A percentile compares a stretch with the other conserved stretches of the same genome.
These are phyloP conservation scores for Hyles vespertilio DNA, from an alignment of 1,140 invertebrate genomes.

Conservation along the genomic window DNA sequence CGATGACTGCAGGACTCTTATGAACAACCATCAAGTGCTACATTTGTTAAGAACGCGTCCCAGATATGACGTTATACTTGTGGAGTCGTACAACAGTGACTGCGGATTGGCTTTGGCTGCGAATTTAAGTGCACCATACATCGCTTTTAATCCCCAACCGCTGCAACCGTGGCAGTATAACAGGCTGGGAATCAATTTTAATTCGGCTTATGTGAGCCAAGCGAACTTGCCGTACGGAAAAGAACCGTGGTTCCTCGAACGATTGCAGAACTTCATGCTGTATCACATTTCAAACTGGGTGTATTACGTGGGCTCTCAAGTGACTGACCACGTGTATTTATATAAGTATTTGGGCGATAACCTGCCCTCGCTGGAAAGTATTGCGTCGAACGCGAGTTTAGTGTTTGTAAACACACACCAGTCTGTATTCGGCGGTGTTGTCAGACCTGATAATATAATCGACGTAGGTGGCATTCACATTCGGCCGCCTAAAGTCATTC, in stretches of 20 bases:
- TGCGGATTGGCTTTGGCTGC: slow-evolving; percentile 77
- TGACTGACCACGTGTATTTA: slow-evolving; percentile 73
- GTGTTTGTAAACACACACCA: slow-evolving; percentile 79
- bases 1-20: slow-evolving; percentile 73
- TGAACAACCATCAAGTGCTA: slow-evolving; percentile 72
- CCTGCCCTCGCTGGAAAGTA: slow-evolving; percentile 74
- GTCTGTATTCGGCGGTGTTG: slow-evolving; percentile 67
- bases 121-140: slow-evolving; percentile 76
- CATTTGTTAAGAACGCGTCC: slow-evolving; percentile 68
- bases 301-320: slow-evolving; percentile 68
- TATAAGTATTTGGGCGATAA: slow-evolving; percentile 76
- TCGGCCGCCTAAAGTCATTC: slow-evolving; percentile 56
- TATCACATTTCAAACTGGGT: slow-evolving; percentile 71
- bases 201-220: slow-evolving; percentile 76
- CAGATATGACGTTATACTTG: slow-evolving; percentile 78
- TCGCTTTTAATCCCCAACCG: slow-evolving; percentile 77
- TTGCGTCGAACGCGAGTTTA: slow-evolving; percentile 76
- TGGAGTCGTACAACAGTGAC: slow-evolving; percentile 79
- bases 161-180: slow-evolving; percentile 78
- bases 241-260: slow-evolving; percentile 76
- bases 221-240: slow-evolving; percentile 68
- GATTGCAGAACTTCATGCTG: slow-evolving; percentile 74
- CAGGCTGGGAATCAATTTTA: slow-evolving; percentile 75
- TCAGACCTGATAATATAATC: slow-evolving; percentile 76
- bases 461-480: slow-evolving; percentile 78